These are phyloP conservation scores for Hylyphantes graminicola DNA, from an alignment of 1,140 invertebrate species.

Conservation along the genomic window DNA sequence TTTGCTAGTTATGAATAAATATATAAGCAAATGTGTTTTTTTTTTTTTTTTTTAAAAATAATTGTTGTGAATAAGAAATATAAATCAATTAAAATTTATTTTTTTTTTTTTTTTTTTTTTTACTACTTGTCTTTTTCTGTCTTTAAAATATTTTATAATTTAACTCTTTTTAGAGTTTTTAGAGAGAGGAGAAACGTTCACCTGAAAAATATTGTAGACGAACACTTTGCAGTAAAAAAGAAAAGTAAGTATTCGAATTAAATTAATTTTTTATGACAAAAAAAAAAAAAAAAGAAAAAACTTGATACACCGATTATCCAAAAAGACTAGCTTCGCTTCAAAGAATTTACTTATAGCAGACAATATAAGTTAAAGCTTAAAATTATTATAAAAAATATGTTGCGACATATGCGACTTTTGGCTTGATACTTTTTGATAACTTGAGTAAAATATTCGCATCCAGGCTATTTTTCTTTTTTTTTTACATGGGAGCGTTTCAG, in stretches of 20 bases:
- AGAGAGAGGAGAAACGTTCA: slow-evolving; percentile 89
- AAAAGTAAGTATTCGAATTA: slow-evolving; percentile 64
- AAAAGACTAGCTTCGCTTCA: not conserved
- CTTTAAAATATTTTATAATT: not conserved
- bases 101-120: not conserved
- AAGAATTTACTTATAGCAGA: not conserved
- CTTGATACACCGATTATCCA: no score
- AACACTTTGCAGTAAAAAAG: slow-evolving; percentile 69
- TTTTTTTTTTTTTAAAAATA: no score
- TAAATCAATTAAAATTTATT: no score
- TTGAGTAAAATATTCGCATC: not conserved
- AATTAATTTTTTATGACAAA: not conserved
- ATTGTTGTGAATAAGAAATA: no score
- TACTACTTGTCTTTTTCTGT: not conserved
- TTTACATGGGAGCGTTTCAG: no score
- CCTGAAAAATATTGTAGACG: slow-evolving; percentile 90
- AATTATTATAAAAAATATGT: no score
- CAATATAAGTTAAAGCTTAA: no score
- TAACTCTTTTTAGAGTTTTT: slow-evolving; percentile 81
- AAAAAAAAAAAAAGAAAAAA: no score
- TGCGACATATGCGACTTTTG: no score
- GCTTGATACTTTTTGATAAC: not conserved
- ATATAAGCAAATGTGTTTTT: not conserved
- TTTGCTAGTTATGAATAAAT: no score
- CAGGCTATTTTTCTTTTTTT: no score